Evolutionary conservation across 2,113 vertebrate genomes (phyloP), one percentile per base, ranked within the genome.

Genomic region (Phycodurus eques): DNA sequence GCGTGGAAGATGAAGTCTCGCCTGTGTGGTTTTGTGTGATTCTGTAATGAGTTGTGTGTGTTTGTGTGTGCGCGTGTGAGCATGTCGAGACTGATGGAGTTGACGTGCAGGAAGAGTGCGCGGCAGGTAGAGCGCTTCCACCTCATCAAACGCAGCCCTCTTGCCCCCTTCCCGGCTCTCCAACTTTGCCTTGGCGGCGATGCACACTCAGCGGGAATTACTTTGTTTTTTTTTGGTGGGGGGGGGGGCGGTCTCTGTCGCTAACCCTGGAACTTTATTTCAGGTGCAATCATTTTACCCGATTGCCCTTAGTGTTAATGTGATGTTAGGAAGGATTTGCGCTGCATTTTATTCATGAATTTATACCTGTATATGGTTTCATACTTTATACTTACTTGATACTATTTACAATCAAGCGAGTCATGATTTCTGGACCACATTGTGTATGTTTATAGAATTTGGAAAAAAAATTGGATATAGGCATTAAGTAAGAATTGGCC

Each of bases 71-170:
- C 5, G 46, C 2, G 14, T 8, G 49, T 14, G 49, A 5, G 75
- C 47, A 60, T 71, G 80, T 82, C 85, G 81, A 72, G 71, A 46
- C 80, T 81, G 14, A 76, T 77, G 72, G 79, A 80, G 76, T 72
- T 61, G 44, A 47, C 76, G 76, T 75, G 68, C 82, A 17, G 59
- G 70, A 61, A 61, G 68, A 81, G 69, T 59, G 56, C 70, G 63
- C 62, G 86, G 84, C 88, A 83, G 85, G 85, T 85, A 80, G 75
- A 81, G 74, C 69, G 6, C 85, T 88, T 89, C 87, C 88, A 88
- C 83, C 82, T 83, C 85, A 86, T 85, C 86, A 74, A 86, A 78
- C 74, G 68, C 75, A 67, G 56, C 78, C 84, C 71, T 35, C 12
- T 77, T 82, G 72, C 76, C 83, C 73, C 73, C 44, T 27, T 49